These are phyloP conservation scores for Drosophila meridionalis DNA, from an alignment of 2,888 invertebrate species.

Conservation along the genomic window DNA sequence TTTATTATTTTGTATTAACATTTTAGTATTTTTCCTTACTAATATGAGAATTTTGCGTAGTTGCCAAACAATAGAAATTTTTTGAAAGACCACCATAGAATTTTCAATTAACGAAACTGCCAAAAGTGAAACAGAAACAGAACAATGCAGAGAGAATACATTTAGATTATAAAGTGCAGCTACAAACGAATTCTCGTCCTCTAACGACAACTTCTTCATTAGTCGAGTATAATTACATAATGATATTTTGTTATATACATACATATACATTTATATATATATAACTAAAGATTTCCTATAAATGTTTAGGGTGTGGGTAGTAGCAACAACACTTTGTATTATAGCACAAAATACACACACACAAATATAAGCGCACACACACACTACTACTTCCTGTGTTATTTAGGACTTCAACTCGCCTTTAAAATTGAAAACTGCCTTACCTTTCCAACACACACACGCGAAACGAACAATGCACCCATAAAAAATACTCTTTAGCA, in stretches of 20 bases:
- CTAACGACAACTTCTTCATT: conserved; percentile 84
- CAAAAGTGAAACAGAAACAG: conserved; percentile 47
- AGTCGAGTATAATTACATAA: conserved; percentile 75
- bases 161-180: conserved; percentile 43
- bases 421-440: conserved; percentile 75
- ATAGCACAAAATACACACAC: conserved; percentile 66
- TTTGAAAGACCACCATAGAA: conserved; percentile 27
- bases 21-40: conserved; percentile 65
- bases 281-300: conserved; percentile 75
- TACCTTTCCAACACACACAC: conserved; percentile 50
- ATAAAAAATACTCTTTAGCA: conserved; percentile 69
- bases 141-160: conserved; percentile 18
- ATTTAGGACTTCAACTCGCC: conserved; percentile 62
- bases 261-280: conserved; percentile 21
- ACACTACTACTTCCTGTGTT: conserved; percentile 65
- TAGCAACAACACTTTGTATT: conserved; percentile 71
- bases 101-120: conserved; percentile 65
- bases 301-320: conserved; percentile 79
- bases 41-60: conserved; percentile 82
- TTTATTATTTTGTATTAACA: conserved; percentile 70
- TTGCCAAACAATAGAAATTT: conserved; percentile 21
- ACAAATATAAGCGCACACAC: conserved; percentile 34
- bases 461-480: conserved; percentile 69
- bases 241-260: conserved; percentile 53
- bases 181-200: conserved; percentile 81